These are phyloP conservation scores for Engraulis encrasicolus DNA, from an alignment of 2,113 vertebrate species.

Conservation along the genomic window DNA sequence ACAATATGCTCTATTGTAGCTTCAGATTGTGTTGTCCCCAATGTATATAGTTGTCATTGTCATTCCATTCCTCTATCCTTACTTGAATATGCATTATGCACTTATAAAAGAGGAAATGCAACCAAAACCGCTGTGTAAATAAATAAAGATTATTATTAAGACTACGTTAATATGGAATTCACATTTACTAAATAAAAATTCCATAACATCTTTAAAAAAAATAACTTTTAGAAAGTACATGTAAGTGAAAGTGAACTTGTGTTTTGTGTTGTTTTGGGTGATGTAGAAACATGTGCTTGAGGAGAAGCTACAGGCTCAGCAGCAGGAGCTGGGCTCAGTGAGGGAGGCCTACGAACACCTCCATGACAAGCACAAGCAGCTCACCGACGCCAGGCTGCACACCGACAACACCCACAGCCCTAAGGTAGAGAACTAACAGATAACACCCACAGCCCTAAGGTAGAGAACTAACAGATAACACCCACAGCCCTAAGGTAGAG, in stretches of 20 bases:
- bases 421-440: slow-evolving; percentile 64
- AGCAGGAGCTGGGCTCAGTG: slow-evolving; percentile 68
- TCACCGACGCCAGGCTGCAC: slow-evolving; percentile 42
- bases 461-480: no score
- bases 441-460: no score
- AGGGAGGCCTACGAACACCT: slow-evolving; percentile 66
- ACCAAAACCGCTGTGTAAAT: background rate
- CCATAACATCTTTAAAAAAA: no score
- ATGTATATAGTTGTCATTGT: background rate
- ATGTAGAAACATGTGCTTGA: slow-evolving; percentile 73
- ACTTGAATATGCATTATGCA: background rate
- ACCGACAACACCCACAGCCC: slow-evolving; percentile 52
- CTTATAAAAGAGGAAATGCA: no score
- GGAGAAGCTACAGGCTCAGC: slow-evolving; percentile 66
- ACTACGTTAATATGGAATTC: no score
- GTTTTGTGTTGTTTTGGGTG: slow-evolving; percentile 27
- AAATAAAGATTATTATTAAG: background rate
- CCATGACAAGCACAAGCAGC: slow-evolving; percentile 60
- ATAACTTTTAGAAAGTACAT: no score
- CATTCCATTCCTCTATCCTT: background rate
- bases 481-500: no score
- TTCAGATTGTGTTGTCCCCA: background rate
- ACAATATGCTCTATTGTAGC: background rate
- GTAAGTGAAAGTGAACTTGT: slow-evolving; percentile 35
- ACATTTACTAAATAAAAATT: no score